Evolutionary conservation across 2,113 vertebrate species (phyloP).

Genomic region (Pavo muticus): DNA sequence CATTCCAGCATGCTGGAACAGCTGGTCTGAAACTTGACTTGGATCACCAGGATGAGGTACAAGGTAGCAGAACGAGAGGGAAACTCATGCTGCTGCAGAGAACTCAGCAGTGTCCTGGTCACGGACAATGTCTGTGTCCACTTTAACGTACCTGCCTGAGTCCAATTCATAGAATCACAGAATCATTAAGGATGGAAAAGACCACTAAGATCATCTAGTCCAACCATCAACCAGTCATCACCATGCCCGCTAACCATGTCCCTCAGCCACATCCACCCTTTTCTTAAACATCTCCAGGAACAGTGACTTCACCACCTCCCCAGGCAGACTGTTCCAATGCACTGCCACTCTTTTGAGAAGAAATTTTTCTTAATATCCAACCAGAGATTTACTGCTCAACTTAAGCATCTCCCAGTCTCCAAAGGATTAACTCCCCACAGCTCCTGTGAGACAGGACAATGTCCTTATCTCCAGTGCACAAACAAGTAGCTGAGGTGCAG

Average conservation of each 20-base stretch:
- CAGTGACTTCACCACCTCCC: too few relatives aligned
- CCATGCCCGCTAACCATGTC: too few relatives aligned
- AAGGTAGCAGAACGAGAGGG: background rate
- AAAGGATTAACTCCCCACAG: background rate
- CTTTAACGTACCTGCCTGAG: background rate
- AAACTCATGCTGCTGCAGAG: background rate
- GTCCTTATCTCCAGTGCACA: background rate
- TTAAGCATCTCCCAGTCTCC: background rate
- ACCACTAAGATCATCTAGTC: too few relatives aligned
- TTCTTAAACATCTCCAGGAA: too few relatives aligned
- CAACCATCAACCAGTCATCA: too few relatives aligned
- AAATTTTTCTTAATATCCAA: too few relatives aligned
- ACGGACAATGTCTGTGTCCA: background rate
- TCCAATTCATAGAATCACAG: background rate
- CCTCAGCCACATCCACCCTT: too few relatives aligned
- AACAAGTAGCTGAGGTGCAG: background rate
- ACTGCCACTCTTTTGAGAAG: too few relatives aligned
- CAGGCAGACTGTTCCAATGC: too few relatives aligned
- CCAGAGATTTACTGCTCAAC: background rate
- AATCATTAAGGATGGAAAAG: too few relatives aligned
- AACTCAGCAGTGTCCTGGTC: background rate
- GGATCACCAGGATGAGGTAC: background rate
- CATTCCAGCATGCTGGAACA: background rate
- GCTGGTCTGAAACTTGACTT: background rate
- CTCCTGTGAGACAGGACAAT: background rate